A percentile compares a stretch with the other conserved stretches of the same genome.
Conservation (phyloP, 2,888 invertebrate genomes). For the Idaea dimidiata region DNA sequence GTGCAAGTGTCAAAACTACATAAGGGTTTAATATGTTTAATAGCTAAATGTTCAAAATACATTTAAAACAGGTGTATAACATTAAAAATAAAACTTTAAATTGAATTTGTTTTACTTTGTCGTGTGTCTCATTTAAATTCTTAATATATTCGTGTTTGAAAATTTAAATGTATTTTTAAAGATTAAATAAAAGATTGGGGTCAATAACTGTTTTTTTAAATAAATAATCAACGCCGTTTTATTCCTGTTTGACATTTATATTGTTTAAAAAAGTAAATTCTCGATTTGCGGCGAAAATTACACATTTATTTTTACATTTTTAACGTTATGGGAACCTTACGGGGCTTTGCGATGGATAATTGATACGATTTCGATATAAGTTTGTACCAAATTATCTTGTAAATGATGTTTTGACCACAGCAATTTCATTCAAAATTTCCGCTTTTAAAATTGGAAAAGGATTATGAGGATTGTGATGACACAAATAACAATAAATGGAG, state of each 20-base stretch:
- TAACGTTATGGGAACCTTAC: not conserved
- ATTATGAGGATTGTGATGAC: not conserved
- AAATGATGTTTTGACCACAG: not conserved
- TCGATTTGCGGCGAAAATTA: conserved; percentile 6
- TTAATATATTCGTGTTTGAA: not conserved
- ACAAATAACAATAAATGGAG: not conserved
- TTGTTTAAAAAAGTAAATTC: conserved; percentile 1
- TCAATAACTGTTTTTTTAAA: conserved; percentile 17
- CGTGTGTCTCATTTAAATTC: not conserved
- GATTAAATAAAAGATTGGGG: conserved; percentile 8
- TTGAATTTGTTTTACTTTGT: not conserved
- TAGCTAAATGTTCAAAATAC: not conserved
- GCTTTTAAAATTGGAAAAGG: not conserved
- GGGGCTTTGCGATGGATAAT: not conserved
- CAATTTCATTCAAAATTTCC: not conserved
- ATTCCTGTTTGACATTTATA: conserved; percentile 15
- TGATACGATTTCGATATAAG: not conserved
- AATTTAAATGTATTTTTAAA: conserved; percentile 9
- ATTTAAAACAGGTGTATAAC: not conserved
- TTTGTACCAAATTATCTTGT: not conserved
- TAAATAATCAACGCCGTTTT: conserved; percentile 11
- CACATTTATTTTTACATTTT: conserved; percentile 6
- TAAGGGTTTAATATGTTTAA: not conserved
- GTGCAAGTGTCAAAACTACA: not conserved
- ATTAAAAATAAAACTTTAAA: not conserved